Evolutionary conservation across 2,797 vertebrate genomes (phyloP).

Genomic region (Notoglanidium macrostoma): DNA sequence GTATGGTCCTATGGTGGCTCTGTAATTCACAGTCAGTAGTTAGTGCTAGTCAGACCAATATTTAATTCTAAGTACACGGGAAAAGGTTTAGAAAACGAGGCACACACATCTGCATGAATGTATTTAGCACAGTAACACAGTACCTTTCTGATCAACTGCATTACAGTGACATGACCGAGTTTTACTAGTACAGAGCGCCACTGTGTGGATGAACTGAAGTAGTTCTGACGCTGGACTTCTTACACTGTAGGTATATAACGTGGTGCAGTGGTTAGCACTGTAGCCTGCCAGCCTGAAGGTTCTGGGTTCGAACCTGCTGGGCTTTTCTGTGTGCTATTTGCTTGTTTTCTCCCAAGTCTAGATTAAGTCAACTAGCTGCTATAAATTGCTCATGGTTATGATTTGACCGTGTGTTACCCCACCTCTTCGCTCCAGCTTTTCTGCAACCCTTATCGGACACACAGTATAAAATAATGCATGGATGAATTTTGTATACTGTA

Average conservation of each 20-base stretch:
- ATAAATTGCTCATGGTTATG: too few relatives aligned
- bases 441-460: too few relatives aligned
- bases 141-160: neutral
- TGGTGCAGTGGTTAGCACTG: too few relatives aligned
- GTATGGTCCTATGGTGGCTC: constrained; percentile 40
- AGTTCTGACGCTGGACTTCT: neutral
- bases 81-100: constrained; percentile 62
- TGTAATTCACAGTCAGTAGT: constrained; percentile 58
- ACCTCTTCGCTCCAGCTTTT: too few relatives aligned
- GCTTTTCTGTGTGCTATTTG: too few relatives aligned
- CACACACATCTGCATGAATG: neutral
- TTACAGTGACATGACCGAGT: constrained; percentile 34
- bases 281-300: too few relatives aligned
- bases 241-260: neutral
- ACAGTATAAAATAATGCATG: too few relatives aligned
- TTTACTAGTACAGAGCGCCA: constrained; percentile 72
- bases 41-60: constrained; percentile 65
- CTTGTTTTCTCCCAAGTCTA: too few relatives aligned
- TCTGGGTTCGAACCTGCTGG: too few relatives aligned
- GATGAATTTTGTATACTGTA: too few relatives aligned
- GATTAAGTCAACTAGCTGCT: too few relatives aligned
- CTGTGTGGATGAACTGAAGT: constrained; percentile 39
- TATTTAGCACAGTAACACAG: constrained; percentile 54
- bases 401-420: too few relatives aligned
- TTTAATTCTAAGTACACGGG: constrained; percentile 61